A percentile compares a stretch with the other conserved stretches of the same genome.
These are phyloP conservation scores for Phalanger gymnotis DNA, from an alignment of 2,797 vertebrate genomes.

Conservation along the genomic window DNA sequence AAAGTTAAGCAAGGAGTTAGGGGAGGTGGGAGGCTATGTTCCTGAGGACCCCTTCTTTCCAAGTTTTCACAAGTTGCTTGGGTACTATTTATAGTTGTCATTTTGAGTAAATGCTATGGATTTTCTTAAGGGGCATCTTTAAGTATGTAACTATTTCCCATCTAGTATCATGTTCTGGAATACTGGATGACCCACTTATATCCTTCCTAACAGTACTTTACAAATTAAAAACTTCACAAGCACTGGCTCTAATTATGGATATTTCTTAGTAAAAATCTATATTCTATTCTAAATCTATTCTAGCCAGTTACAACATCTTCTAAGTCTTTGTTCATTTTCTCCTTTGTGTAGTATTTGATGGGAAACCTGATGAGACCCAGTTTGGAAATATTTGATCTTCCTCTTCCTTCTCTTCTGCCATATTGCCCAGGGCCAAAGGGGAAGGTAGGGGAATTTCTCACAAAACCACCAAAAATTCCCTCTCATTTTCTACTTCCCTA, in stretches of 20 bases:
- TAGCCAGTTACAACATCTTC: too few species aligned
- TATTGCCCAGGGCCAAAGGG: constrained; percentile 13
- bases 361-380: constrained; percentile 8
- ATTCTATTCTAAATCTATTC: too few species aligned
- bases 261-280: neutral
- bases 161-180: neutral
- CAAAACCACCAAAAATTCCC: constrained; percentile 25
- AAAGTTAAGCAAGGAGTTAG: constrained; percentile 11
- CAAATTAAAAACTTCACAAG: neutral
- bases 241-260: neutral
- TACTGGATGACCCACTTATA: neutral
- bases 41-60: constrained; percentile 9
- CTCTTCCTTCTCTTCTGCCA: neutral
- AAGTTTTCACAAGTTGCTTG: neutral
- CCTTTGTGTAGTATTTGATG: neutral
- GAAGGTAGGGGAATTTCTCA: constrained; percentile 60
- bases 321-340: neutral
- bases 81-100: neutral
- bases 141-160: neutral
- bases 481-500: constrained; percentile 65
- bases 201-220: neutral
- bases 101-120: neutral
- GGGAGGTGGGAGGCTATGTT: neutral
- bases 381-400: constrained; percentile 32
- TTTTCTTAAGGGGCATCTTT: constrained; percentile 11